Base-by-base conservation (phyloP, 2,888 invertebrate species). In the Apamea sordens region DNA sequence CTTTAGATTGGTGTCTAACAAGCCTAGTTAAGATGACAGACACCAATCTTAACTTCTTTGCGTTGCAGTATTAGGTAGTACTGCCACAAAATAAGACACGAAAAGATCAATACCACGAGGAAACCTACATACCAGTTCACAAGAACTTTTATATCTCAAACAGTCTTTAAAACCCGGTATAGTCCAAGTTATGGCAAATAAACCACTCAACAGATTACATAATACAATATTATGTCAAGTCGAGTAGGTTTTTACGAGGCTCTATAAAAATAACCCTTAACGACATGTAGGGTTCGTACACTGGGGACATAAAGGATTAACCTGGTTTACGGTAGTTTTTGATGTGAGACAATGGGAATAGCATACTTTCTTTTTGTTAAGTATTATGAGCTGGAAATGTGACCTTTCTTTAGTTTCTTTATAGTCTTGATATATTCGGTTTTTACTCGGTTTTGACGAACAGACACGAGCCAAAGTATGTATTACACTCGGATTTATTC, bases 221-320 rank as follows among this genome's bases (percentile, higher is more conserved):
- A 76, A 77, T 56, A 28, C 36, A 73, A 71, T 50, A 28, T 56
- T 53, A 71, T 56, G 41, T 44, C 69, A 70, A 64, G 32, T 56
- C 15, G 32, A 65, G 13, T 79, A 67, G 28, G 36, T 41, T 84
- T 84, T 84, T 87, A 84, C 56, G 85, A 87, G 65, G 1, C 0
- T 5, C 53, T 61, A 87, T 84, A 87, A 87, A 85, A 87, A 72
- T 56, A 67, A 53, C 50, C 41, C 47, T 50, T 24, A 82, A 85
- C 47, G 68, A 36, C 63, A 70, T 74, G 47, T 59, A 28, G 61
- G 59, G 28, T 67, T 59, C n/a, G 24, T 59, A 44, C 69, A 44
- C 69, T 65, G 44, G 18, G 32, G 28, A 2, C 8, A 69, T 76
- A 76, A 73, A 63, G 47, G 32, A 53, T 44, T 64, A 41, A 36